Percentiles rank a stretch among this genome's conserved stretches.
phyloP scores from a whole-genome alignment of 2,113 vertebrate species.

The human (Homo sapiens) region GRCh38 chr2:76262501-76263000 shows the following conservation, averaged over 20 bases:
- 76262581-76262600: constrained; percentile 2
- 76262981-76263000: not conserved
- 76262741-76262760: constrained; percentile 49
- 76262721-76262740: not conserved
- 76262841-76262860: not conserved
- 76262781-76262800: constrained; percentile 14
- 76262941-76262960: not conserved
- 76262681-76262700: not conserved
- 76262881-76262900: too few species aligned
- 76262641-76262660: constrained; percentile 42
- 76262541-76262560: constrained; percentile 66
- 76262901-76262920: not conserved
- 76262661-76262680: constrained; percentile 39
- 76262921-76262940: not conserved
- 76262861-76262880: not conserved
- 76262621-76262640: not conserved
- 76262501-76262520: not conserved
- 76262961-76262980: not conserved
- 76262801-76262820: constrained; percentile 67
- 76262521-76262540: constrained; percentile 41
- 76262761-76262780: not conserved
- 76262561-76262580: not conserved
- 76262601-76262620: not conserved
- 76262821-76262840: not conserved
- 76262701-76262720: constrained; percentile 62